Evolutionary conservation across 2,113 vertebrate genomes (phyloP), one percentile per base, ranked within the genome.

Genomic region (Drymodes brunneopygia): DNA sequence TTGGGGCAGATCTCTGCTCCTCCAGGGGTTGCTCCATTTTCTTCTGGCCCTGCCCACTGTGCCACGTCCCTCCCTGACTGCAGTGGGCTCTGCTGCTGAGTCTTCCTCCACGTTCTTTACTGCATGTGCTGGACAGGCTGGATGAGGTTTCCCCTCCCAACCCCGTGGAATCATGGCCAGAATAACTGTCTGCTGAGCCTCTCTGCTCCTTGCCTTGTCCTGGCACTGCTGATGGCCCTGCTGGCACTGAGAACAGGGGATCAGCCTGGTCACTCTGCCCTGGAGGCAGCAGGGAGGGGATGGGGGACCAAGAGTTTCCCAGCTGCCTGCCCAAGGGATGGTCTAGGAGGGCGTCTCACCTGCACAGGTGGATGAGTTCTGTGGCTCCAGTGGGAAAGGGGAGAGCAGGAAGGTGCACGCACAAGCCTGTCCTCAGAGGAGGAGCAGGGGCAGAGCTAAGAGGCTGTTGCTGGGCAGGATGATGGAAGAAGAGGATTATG

Each of bases 401-500:
- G 29, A 11, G n/a, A 9, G 25, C 19, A 33, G 48, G 40, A 17
- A 21, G 11, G 3, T 60, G 62, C 80, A 60, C 44, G 5, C 38
- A 29, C 1, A 2, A 27, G 4, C 11, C 87, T 75, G 15, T 27
- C 25, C 75, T 62, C 3, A 2, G 5, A 86, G 88, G 57, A 69
- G 62, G 48, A 80, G 86, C 58, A 14, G 66, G 9, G 23, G 35
- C 36, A 58, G 75, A 35, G 72, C 5, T 0, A 27, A 40, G 65
- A 0, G 0, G 58, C 71, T 92, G 86, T 88, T 90, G 88, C 95
- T 93, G 95, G 91, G 86, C 82, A 90, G 94, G 80, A 45, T 33
- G 90, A 51, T 81, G 75, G 64, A 60, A 85, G 48, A 70, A 88
- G 57, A 77, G 79, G 90, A 77, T 95, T 97, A 88, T 54, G 71